These are phyloP conservation scores for Thaumetopoea pityocampa DNA, from an alignment of 1,140 invertebrate genomes.

Conservation along the genomic window DNA sequence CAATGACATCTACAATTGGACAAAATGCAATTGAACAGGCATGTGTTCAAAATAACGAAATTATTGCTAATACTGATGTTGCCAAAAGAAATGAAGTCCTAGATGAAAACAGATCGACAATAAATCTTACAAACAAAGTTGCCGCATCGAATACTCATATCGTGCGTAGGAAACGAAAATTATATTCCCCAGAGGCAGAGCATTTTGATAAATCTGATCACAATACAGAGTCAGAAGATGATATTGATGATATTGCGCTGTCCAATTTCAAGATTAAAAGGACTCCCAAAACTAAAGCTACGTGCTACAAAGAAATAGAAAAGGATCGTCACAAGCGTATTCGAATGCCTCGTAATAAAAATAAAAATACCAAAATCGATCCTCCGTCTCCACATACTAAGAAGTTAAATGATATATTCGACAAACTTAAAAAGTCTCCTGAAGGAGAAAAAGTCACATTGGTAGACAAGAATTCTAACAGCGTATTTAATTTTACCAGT, in stretches of 20 bases:
- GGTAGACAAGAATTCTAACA: slow-evolving; percentile 31
- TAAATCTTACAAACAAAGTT: too few relatives aligned
- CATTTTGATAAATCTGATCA: slow-evolving; percentile 5
- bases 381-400: slow-evolving; percentile 33
- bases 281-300: slow-evolving; percentile 22
- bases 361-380: slow-evolving; percentile 10
- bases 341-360: slow-evolving; percentile 25
- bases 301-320: slow-evolving; percentile 50
- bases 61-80: neutral
- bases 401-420: slow-evolving; percentile 44
- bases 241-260: slow-evolving; percentile 4
- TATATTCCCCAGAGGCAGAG: slow-evolving; percentile 55
- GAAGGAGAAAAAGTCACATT: slow-evolving; percentile 30
- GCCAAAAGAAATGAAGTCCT: neutral
- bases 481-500: slow-evolving; percentile 45
- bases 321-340: slow-evolving; percentile 28
- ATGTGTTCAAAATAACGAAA: too few relatives aligned
- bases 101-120: too few relatives aligned
- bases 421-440: slow-evolving; percentile 37
- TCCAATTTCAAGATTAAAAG: slow-evolving; percentile 11
- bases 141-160: slow-evolving; percentile 29
- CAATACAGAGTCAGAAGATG: slow-evolving; percentile 21
- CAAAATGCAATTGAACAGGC: too few relatives aligned
- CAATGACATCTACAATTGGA: too few relatives aligned
- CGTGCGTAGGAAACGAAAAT: slow-evolving; percentile 45